These are phyloP conservation scores for Micrasema longulum DNA, from an alignment of 1,140 invertebrate genomes.

Conservation along the genomic window DNA sequence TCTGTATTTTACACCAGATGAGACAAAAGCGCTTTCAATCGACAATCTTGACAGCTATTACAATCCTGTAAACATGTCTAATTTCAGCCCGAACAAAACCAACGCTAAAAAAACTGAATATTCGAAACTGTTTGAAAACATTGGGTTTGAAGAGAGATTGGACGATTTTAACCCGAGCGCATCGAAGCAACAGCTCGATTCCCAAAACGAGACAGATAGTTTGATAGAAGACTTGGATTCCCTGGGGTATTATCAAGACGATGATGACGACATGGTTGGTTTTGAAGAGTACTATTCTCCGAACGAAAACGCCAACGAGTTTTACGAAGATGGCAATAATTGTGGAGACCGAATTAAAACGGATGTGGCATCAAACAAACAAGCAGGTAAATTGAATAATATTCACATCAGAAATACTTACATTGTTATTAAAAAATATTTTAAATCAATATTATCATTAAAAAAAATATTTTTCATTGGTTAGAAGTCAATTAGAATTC, in stretches of 20 bases:
- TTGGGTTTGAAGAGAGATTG: slow-evolving; percentile 34
- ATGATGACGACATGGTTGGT: slow-evolving; percentile 51
- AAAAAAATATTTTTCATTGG: no score
- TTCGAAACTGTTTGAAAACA: slow-evolving; percentile 40
- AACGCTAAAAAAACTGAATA: slow-evolving; percentile 41
- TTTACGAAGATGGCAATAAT: slow-evolving; percentile 4
- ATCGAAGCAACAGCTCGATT: neutral
- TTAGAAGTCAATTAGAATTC: no score
- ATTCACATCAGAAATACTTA: no score
- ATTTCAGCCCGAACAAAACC: neutral
- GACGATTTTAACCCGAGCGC: slow-evolving; percentile 35
- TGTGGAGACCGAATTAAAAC: neutral
- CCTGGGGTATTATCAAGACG: slow-evolving; percentile 48
- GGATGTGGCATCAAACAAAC: neutral
- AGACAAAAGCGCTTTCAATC: slow-evolving; percentile 54
- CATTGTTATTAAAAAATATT: no score
- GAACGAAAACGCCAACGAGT: slow-evolving; percentile 24
- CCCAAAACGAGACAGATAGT: slow-evolving; percentile 12
- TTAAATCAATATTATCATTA: no score
- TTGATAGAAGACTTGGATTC: slow-evolving; percentile 49
- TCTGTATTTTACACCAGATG: slow-evolving; percentile 49
- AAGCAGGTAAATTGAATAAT: neutral
- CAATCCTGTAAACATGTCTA: slow-evolving; percentile 61
- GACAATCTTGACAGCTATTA: slow-evolving; percentile 65
- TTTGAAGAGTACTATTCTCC: slow-evolving; percentile 49